Evolutionary conservation across 1,140 invertebrate genomes (phyloP).

Genomic region (Aricia agestis): DNA sequence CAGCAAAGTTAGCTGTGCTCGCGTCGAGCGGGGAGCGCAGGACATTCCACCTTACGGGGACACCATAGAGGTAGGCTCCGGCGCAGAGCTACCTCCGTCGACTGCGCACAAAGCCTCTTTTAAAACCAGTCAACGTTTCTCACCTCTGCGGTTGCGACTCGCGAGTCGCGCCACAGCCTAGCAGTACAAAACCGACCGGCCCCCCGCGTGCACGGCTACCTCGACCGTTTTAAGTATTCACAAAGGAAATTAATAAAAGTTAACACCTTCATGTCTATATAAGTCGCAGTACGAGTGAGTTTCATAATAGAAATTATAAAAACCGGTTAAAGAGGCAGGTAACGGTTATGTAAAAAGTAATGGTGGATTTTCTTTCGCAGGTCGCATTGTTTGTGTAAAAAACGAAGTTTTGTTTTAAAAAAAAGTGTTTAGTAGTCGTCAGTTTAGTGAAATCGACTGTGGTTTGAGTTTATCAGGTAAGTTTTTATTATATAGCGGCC

Average conservation of each 20-base stretch:
- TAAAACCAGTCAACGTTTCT: slow-evolving; percentile 35
- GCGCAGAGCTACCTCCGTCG: not conserved
- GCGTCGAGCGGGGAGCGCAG: not conserved
- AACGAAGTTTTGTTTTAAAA: slow-evolving; percentile 39
- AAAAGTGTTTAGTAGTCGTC: slow-evolving; percentile 40
- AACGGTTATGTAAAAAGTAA: slow-evolving; percentile 59
- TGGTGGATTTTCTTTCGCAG: slow-evolving; percentile 47
- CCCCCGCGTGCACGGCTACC: slow-evolving; percentile 31
- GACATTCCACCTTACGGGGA: not conserved
- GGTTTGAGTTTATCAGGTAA: slow-evolving; percentile 39
- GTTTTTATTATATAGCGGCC: slow-evolving; percentile 35
- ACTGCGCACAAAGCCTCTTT: slow-evolving; percentile 41
- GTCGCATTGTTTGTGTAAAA: slow-evolving; percentile 46
- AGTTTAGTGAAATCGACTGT: slow-evolving; percentile 50
- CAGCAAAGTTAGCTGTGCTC: not conserved
- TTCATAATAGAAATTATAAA: slow-evolving; percentile 21
- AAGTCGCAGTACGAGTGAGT: slow-evolving; percentile 16
- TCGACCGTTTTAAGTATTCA: not conserved
- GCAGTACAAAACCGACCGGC: slow-evolving; percentile 39
- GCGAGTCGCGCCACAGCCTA: slow-evolving; percentile 22
- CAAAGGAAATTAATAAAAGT: not conserved
- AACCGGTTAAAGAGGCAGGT: slow-evolving; percentile 45
- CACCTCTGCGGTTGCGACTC: slow-evolving; percentile 25
- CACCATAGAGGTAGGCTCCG: not conserved
- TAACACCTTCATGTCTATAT: not conserved